Conservation (phyloP, 1,140 invertebrate species). For the Ceratina japonica region DNA sequence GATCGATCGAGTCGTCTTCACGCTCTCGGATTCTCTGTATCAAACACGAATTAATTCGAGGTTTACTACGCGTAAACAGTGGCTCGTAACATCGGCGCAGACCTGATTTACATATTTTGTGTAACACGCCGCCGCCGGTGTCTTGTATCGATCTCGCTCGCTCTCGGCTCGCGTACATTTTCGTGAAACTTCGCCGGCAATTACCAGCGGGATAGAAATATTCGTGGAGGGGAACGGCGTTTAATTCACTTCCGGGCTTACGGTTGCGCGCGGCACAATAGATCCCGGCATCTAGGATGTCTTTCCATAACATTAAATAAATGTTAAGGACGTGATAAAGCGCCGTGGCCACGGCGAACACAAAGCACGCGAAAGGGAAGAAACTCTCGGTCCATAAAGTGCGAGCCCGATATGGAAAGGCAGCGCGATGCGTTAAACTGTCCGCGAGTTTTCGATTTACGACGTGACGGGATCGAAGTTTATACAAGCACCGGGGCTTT, state of each 20-base stretch:
- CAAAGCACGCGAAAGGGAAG: constrained; percentile 32
- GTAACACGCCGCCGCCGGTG: too few relatives aligned
- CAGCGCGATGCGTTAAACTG: constrained; percentile 61
- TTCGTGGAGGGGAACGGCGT: background rate
- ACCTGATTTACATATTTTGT: too few relatives aligned
- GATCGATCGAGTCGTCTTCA: too few relatives aligned
- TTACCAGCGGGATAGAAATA: too few relatives aligned
- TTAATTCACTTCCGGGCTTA: background rate
- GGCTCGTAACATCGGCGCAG: too few relatives aligned
- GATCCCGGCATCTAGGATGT: background rate
- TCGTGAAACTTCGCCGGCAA: too few relatives aligned
- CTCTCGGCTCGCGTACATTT: too few relatives aligned
- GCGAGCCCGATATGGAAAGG: constrained; percentile 56
- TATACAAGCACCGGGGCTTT: constrained; percentile 55
- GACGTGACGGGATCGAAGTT: constrained; percentile 64
- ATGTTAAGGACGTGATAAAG: constrained; percentile 56
- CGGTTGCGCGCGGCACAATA: background rate
- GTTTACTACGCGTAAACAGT: too few relatives aligned
- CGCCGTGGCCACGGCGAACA: constrained; percentile 4
- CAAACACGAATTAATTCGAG: too few relatives aligned
- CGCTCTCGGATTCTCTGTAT: too few relatives aligned
- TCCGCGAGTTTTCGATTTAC: constrained; percentile 65
- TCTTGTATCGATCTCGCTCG: too few relatives aligned
- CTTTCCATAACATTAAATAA: constrained; percentile 52
- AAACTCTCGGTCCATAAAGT: constrained; percentile 52